Percentiles rank a stretch among this genome's conserved stretches.
These are phyloP conservation scores for Trichogramma pretiosum DNA, from an alignment of 1,140 invertebrate species.

Conservation along the genomic window DNA sequence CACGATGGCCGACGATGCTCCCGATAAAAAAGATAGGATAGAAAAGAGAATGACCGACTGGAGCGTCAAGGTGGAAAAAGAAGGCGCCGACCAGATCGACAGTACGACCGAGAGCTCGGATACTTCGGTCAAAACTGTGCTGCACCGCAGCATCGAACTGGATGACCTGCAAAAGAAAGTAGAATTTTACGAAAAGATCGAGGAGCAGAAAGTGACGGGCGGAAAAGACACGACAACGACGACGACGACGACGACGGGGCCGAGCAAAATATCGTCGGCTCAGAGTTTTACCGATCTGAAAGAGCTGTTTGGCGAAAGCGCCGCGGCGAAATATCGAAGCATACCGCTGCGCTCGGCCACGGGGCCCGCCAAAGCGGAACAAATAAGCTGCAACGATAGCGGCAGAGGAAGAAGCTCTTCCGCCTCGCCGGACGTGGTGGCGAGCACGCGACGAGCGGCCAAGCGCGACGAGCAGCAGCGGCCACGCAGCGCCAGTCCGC, in stretches of 20 bases:
- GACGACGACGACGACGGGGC: neutral
- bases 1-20: conserved; percentile 36
- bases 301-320: conserved; percentile 66
- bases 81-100: conserved; percentile 45
- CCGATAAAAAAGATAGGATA: conserved; percentile 35
- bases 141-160: conserved; percentile 39
- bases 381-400: conserved; percentile 13
- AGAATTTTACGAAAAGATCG: conserved; percentile 67
- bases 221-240: conserved; percentile 33
- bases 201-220: conserved; percentile 33
- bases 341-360: conserved; percentile 26
- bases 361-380: conserved; percentile 18
- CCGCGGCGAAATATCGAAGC: conserved; percentile 30
- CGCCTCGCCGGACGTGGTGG: conserved; percentile 29
- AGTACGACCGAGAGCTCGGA: conserved; percentile 58
- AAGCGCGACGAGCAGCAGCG: conserved; percentile 31
- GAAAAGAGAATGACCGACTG: conserved; percentile 44
- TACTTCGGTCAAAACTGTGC: conserved; percentile 56
- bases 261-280: conserved; percentile 44
- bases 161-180: conserved; percentile 64
- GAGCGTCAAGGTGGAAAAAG: conserved; percentile 33
- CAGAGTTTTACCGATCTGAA: conserved; percentile 67
- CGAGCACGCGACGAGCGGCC: conserved; percentile 27
- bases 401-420: conserved; percentile 31
- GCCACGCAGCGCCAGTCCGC: conserved; percentile 39